Conservation (phyloP, 1,140 invertebrate genomes). For the Lanistes nyassanus region DNA sequence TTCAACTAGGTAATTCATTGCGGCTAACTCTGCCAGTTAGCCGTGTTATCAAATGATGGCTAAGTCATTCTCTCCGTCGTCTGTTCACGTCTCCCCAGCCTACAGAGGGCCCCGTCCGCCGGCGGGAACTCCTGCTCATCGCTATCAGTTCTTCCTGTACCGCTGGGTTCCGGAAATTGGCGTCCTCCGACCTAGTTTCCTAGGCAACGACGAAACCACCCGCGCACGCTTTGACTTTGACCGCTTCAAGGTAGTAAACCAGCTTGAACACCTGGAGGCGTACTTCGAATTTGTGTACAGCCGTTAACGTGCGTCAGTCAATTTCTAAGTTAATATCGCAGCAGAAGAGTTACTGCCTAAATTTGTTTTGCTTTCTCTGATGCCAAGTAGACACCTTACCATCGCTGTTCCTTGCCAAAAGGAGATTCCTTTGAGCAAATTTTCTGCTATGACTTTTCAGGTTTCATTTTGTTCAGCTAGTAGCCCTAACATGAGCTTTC, state of each 20-base stretch:
- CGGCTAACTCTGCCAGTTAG: no score
- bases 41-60: neutral
- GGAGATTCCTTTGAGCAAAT: no score
- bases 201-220: neutral
- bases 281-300: neutral
- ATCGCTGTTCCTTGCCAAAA: no score
- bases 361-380: no score
- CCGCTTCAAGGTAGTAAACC: neutral
- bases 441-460: no score
- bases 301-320: neutral
- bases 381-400: no score
- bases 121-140: neutral
- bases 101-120: neutral
- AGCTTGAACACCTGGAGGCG: neutral
- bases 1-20: no score
- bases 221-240: neutral
- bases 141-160: slow-evolving; percentile 1
- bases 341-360: no score
- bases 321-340: no score
- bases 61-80: neutral
- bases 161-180: neutral
- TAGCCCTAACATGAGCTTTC: no score
- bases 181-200: neutral
- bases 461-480: no score
- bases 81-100: neutral